Conservation (phyloP, 1,140 invertebrate species). For the Chionoecetes opilio region DNA sequence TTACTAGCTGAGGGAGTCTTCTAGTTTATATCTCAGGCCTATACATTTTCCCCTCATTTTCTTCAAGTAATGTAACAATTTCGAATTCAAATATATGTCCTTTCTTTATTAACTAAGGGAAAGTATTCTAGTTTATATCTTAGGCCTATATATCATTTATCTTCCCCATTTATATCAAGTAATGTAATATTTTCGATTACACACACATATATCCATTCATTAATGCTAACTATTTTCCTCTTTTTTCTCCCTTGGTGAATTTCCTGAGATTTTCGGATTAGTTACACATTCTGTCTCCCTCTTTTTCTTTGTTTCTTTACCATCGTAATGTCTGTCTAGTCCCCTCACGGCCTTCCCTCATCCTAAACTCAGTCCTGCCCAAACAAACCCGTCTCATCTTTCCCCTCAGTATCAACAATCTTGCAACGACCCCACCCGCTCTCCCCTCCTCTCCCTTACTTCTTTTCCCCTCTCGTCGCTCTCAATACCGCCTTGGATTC, state of each 20-base stretch:
- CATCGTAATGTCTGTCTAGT: neutral
- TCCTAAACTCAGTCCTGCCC: neutral
- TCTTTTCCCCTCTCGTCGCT: neutral
- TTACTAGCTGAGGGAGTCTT: too few relatives aligned
- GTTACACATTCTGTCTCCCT: neutral
- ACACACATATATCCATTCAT: neutral
- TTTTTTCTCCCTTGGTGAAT: neutral
- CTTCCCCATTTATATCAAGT: too few relatives aligned
- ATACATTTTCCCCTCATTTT: too few relatives aligned
- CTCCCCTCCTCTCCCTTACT: neutral
- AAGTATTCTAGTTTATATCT: too few relatives aligned
- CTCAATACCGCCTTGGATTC: slow-evolving; percentile 37
- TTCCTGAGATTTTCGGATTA: neutral
- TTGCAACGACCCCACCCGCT: slow-evolving; percentile 15
- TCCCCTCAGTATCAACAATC: slow-evolving; percentile 28
- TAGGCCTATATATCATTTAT: too few relatives aligned
- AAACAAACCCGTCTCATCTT: neutral
- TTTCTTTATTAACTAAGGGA: too few relatives aligned
- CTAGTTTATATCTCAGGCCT: too few relatives aligned
- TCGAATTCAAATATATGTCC: too few relatives aligned
- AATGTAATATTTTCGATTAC: neutral
- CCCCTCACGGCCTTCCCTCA: neutral
- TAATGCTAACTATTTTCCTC: neutral
- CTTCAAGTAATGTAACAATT: too few relatives aligned
- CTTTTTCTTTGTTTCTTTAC: neutral